Evolutionary conservation across 2,113 vertebrate genomes (phyloP).

Genomic region (Forbesichthys papilliferus): DNA sequence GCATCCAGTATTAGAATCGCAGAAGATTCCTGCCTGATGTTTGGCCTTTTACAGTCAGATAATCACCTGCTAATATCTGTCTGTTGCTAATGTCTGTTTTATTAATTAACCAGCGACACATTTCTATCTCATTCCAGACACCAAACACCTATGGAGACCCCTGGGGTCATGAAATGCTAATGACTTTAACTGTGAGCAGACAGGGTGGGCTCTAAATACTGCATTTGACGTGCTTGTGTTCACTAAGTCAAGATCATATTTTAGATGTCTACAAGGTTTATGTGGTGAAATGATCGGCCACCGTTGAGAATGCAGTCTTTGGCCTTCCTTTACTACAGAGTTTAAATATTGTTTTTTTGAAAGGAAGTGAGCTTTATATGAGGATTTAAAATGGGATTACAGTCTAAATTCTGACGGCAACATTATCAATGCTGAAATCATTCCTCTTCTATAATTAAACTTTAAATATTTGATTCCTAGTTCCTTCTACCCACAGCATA

Average conservation of each 20-base stretch:
- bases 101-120: slow-evolving; percentile 47
- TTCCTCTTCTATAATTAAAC: too few relatives aligned
- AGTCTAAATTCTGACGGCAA: too few relatives aligned
- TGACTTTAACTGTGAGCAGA: slow-evolving; percentile 56
- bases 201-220: slow-evolving; percentile 39
- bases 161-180: slow-evolving; percentile 34
- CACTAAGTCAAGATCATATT: neutral
- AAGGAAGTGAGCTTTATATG: too few relatives aligned
- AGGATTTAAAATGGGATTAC: too few relatives aligned
- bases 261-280: too few relatives aligned
- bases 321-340: too few relatives aligned
- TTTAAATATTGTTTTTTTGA: too few relatives aligned
- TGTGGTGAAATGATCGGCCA: too few relatives aligned
- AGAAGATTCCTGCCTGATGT: slow-evolving; percentile 11
- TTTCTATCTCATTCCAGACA: slow-evolving; percentile 58
- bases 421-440: too few relatives aligned
- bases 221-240: slow-evolving; percentile 30
- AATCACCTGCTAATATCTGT: slow-evolving; percentile 51
- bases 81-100: slow-evolving; percentile 33
- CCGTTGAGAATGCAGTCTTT: too few relatives aligned
- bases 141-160: slow-evolving; percentile 58
- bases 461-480: too few relatives aligned
- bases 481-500: too few relatives aligned
- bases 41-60: slow-evolving; percentile 48
- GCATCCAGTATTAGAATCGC: neutral